These are phyloP conservation scores for Omphaloscelis lunosa DNA, from an alignment of 2,888 invertebrate species.

Conservation along the genomic window DNA sequence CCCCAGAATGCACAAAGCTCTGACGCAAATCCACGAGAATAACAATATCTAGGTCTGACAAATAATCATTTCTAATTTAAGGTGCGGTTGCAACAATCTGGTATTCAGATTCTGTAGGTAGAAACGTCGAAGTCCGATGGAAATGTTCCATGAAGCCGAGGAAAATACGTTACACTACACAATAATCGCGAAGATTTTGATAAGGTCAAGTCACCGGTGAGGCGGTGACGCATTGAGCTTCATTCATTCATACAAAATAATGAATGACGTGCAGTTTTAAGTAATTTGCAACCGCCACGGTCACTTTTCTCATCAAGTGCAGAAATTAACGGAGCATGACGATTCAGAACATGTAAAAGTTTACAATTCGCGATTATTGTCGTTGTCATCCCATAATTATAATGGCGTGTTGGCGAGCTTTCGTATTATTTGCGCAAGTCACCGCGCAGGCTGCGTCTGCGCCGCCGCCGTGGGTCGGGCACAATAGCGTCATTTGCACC, in stretches of 20 bases:
- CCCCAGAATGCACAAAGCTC: conserved; percentile 57
- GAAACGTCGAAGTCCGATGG: conserved; percentile 11
- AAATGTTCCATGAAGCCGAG: conserved; percentile 18
- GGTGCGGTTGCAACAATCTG: conserved; percentile 44
- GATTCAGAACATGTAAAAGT: conserved; percentile 51
- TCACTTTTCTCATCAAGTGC: conserved; percentile 52
- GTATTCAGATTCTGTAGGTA: conserved; percentile 46
- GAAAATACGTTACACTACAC: conserved; percentile 8
- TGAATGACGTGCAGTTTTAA: conserved; percentile 49
- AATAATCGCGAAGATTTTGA: conserved; percentile 4
- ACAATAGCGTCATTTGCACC: conserved; percentile 70
- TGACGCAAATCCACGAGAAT: conserved; percentile 66
- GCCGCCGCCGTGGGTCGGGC: conserved; percentile 42
- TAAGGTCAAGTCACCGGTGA: conserved; percentile 11
- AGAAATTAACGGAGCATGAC: conserved; percentile 56
- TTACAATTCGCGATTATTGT: conserved; percentile 63
- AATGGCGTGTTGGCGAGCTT: conserved; percentile 59
- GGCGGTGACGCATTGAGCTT: conserved; percentile 18
- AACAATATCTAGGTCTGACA: conserved; percentile 62
- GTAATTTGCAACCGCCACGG: conserved; percentile 37
- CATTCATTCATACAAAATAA: conserved; percentile 49
- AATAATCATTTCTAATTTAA: conserved; percentile 61
- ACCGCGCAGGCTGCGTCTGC: conserved; percentile 61
- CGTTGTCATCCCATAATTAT: conserved; percentile 66
- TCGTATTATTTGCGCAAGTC: conserved; percentile 66